Evolutionary conservation across 2,888 invertebrate genomes (phyloP), one percentile per base, ranked within the genome.

Genomic region (Polydrusus tereticollis): DNA sequence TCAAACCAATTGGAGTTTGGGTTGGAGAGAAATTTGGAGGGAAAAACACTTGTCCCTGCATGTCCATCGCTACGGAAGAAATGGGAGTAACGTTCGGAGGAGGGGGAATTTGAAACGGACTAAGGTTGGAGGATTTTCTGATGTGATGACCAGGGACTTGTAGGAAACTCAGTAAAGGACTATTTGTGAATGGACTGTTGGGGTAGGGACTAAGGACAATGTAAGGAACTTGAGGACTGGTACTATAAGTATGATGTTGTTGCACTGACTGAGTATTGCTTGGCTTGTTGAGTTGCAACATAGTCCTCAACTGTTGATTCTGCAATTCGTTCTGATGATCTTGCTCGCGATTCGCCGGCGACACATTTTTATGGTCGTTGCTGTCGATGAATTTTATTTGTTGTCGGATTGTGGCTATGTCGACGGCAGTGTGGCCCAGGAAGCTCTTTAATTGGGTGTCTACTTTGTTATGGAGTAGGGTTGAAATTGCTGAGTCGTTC

Each of bases 401-500:
- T 16, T 76, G 58, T 50, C 76, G 73, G 43, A 77, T 72, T 33
- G 75, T 60, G 5, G 72, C 66, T 29, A 82, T 81, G 23, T 80
- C 78, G 4, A 76, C 63, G 2, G 80, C 79, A 12, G 80, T 80
- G 45, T 77, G 74, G 12, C 77, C 79, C 45, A 80, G 65, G 43
- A 75, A 75, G 63, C 81, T 83, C 66, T 78, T 80, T 2, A 69
- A 21, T 3, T 72, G 68, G 1, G 69, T 45, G 64, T 82, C 77
- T 0, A 81, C 83, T 33, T 81, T 79, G 23, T 79, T 77, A 45
- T 75, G 33, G 7, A 80, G 55, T 26, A 85, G 75, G 6, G 78
- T 47, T 2, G 75, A 73, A 41, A 79, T 79, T 2, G 80, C 79
- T 23, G 77, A 72, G 7, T 67, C 43, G 73, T 82, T 80, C 59